These are phyloP conservation scores for Meliscaeva auricollis DNA, from an alignment of 2,888 invertebrate species.

Conservation along the genomic window DNA sequence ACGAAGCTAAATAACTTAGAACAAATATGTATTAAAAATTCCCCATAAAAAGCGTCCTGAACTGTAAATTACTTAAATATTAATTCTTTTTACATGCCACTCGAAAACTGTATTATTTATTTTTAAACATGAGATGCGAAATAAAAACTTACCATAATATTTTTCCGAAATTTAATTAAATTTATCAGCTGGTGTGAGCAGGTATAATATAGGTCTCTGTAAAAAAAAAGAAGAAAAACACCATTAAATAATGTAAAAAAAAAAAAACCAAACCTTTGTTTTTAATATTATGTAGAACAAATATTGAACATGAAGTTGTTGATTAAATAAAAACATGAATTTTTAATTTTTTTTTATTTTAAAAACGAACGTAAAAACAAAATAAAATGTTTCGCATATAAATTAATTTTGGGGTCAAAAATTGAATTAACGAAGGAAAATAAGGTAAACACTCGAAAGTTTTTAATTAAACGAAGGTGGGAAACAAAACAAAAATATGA, in stretches of 20 bases:
- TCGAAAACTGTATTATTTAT: too few species aligned
- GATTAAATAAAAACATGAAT: constrained; percentile 24
- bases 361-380: not conserved
- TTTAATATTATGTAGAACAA: not conserved
- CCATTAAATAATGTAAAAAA: too few species aligned
- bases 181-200: constrained; percentile 9
- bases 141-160: constrained; percentile 51
- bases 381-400: constrained; percentile 5
- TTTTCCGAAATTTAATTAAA: constrained; percentile 26
- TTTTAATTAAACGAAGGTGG: constrained; percentile 47
- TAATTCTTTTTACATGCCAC: too few species aligned
- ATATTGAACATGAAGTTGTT: constrained; percentile 18
- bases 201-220: constrained; percentile 17
- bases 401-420: constrained; percentile 35
- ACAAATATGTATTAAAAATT: too few species aligned
- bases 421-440: constrained; percentile 10
- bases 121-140: not conserved
- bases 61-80: too few species aligned
- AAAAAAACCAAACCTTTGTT: constrained; percentile 9
- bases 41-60: too few species aligned
- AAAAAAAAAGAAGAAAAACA: constrained; percentile 45
- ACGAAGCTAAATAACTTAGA: too few species aligned
- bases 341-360: not conserved
- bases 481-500: not conserved
- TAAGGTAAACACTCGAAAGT: not conserved